Base-by-base conservation (phyloP, 2,113 vertebrate species). In the Albula glossodonta region DNA sequence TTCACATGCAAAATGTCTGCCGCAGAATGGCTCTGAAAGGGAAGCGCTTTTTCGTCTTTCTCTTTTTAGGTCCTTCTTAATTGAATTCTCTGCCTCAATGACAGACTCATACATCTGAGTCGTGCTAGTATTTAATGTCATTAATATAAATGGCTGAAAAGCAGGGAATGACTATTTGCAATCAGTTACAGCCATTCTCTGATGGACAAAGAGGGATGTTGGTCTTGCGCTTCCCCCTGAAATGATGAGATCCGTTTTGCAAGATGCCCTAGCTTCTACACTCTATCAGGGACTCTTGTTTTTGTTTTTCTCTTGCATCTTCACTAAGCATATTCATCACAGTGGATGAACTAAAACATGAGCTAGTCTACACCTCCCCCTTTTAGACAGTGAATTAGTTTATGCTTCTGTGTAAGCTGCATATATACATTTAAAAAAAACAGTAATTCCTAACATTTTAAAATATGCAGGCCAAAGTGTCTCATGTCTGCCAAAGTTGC, bases 31-130 rank as follows among this genome's bases (percentile, higher is more conserved):
- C 86, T 63, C 60, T 83, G 82, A 87, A 83, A 83, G 81, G 86
- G 57, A 79, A 41, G 53, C 51, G 70, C 70, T 22, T 74, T 74
- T 74, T 74, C 12, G 6, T 56, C 12, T 56, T 56, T 56, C 12
- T 56, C 12, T 86, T 87, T 83, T 83, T 82, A 86, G 85, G 81
- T 87, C 86, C 80, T 83, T 78, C 17, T 86, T 87, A 87, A 87
- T 87, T 87, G 82, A 83, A 87, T 87, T 87, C 81, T 85, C 84
- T 80, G 82, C 82, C 81, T 22, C 19, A 15, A 51, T 87, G 86
- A 87, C 60, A 87, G 86, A 87, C 82, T 84, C 60, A 63, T 83
- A 63, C 63, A 31, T 83, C 57, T 22, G 70, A 87, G 86, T 78
- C 74, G 25, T 51, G 77, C 60, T 60, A 83, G 82, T 83, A 87